Conservation (phyloP, 2,113 vertebrate genomes). For the Engraulis encrasicolus region DNA sequence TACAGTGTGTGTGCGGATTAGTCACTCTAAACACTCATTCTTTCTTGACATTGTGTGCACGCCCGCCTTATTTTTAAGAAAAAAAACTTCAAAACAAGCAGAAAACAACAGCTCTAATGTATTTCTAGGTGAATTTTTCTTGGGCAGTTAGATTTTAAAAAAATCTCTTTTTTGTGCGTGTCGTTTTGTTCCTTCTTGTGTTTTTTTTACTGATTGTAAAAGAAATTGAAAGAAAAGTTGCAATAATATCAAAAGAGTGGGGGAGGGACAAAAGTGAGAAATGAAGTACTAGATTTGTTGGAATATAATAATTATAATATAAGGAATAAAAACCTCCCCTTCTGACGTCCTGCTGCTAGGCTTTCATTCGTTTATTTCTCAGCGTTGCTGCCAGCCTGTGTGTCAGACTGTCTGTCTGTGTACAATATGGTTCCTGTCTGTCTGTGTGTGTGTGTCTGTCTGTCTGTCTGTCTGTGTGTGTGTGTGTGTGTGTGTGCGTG, state of each 20-base stretch:
- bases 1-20: not conserved
- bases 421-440: not conserved
- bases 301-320: not conserved
- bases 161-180: slow-evolving; percentile 25
- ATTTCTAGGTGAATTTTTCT: not conserved
- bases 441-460: not conserved
- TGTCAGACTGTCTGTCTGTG: slow-evolving; percentile 16
- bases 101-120: not conserved
- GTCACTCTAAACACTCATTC: not conserved
- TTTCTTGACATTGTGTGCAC: not conserved
- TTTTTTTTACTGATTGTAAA: slow-evolving; percentile 40
- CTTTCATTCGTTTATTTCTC: not conserved
- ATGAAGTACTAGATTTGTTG: slow-evolving; percentile 30
- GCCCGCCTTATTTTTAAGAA: slow-evolving; percentile 35
- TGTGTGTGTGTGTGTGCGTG: too few species aligned
- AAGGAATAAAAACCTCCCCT: slow-evolving; percentile 7
- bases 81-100: slow-evolving; percentile 26
- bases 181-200: slow-evolving; percentile 24
- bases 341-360: slow-evolving; percentile 16
- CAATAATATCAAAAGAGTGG: slow-evolving; percentile 49
- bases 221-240: slow-evolving; percentile 32
- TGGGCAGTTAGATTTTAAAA: slow-evolving; percentile 37
- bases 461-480: slow-evolving; percentile 25
- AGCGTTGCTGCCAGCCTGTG: not conserved
- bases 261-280: slow-evolving; percentile 11